Evolutionary conservation across 2,888 invertebrate species (phyloP).

Genomic region (Lathronympha strigana): DNA sequence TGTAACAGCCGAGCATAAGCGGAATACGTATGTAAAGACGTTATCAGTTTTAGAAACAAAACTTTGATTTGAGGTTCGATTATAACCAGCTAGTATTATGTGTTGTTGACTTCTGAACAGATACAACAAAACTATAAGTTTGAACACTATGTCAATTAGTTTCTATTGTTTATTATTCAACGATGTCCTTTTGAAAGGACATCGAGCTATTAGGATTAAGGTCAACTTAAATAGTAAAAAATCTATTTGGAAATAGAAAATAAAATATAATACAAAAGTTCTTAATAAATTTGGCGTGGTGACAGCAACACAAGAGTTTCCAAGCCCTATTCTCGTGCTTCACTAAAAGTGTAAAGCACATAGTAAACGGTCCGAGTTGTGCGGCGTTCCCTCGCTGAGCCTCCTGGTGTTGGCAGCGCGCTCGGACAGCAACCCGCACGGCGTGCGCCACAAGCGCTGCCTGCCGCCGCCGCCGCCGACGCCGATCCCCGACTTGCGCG

Average conservation of each 20-base stretch:
- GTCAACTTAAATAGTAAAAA: not conserved
- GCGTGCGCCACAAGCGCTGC: constrained; percentile 92
- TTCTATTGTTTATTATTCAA: too few species aligned
- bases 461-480: constrained; percentile 92
- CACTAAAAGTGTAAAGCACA: not conserved
- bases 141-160: too few species aligned
- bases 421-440: constrained; percentile 91
- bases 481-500: constrained; percentile 95
- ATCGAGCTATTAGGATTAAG: not conserved
- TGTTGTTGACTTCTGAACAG: too few species aligned
- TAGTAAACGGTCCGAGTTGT: constrained; percentile 15
- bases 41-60: not conserved
- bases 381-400: constrained; percentile 13
- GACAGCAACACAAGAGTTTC: not conserved
- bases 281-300: not conserved
- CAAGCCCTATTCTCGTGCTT: not conserved
- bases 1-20: not conserved
- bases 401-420: constrained; percentile 73
- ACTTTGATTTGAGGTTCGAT: not conserved
- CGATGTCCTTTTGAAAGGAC: constrained; percentile 10
- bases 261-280: not conserved
- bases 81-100: constrained; percentile 1
- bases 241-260: too few species aligned
- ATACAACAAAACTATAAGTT: too few species aligned
- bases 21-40: not conserved